A percentile compares a stretch with the other conserved stretches of the same genome.
These are phyloP conservation scores for Zalophus californianus DNA, from an alignment of 2,797 vertebrate genomes.

Conservation along the genomic window DNA sequence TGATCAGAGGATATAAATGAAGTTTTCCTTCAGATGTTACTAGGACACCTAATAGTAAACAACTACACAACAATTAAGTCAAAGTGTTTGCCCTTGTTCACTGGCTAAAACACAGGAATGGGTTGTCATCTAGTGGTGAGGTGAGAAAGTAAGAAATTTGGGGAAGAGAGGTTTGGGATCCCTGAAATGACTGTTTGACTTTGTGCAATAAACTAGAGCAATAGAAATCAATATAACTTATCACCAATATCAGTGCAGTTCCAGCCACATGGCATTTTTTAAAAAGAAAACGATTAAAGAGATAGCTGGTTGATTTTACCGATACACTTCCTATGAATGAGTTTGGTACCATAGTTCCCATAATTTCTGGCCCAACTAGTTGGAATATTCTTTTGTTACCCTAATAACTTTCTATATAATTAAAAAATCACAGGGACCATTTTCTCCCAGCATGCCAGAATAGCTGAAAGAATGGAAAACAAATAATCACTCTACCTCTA, in stretches of 20 bases:
- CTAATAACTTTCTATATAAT: neutral
- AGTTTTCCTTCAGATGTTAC: constrained; percentile 2
- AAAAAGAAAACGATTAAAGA: neutral
- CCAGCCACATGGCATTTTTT: neutral
- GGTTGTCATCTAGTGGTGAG: neutral
- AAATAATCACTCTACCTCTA: neutral
- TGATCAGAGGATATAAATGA: constrained; percentile 6
- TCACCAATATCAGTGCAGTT: constrained; percentile 7
- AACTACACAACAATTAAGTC: neutral
- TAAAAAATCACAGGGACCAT: neutral
- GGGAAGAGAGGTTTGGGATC: neutral
- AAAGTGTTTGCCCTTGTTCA: neutral
- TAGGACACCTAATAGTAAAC: neutral
- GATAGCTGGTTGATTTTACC: neutral
- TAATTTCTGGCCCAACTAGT: neutral
- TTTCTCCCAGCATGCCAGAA: neutral
- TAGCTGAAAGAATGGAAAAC: neutral
- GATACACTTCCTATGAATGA: constrained; percentile 22
- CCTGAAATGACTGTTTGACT: neutral
- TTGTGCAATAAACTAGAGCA: neutral
- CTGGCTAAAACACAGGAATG: constrained; percentile 14
- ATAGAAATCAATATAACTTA: constrained; percentile 17
- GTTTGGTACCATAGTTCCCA: neutral
- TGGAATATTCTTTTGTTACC: neutral
- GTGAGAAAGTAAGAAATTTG: constrained; percentile 26